Evolutionary conservation across 2,113 vertebrate genomes (phyloP), one percentile per base, ranked within the genome.

Genomic region (Eleginops maclovinus): DNA sequence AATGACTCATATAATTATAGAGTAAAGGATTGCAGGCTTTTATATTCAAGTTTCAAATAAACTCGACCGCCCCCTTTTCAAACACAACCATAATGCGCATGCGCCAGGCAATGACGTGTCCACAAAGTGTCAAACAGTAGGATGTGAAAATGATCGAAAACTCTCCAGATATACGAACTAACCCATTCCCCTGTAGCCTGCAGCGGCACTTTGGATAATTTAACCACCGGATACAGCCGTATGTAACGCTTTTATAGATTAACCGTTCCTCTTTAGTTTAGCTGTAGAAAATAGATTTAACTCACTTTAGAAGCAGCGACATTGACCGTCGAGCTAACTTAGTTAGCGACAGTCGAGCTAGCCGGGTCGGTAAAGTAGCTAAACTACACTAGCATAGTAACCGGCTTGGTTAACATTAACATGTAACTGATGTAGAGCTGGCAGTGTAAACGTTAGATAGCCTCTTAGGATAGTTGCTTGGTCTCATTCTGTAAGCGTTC

Each of bases 61-160:
- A 44, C 17, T 4, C 14, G 3, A 36, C 22, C 15, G 58, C 8
- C 12, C 16, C 2, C 36, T 50, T 26, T 69, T 15, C 72, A 83
- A 87, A 81, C 31, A 0, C 0, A 0, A 8, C 19, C 2, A 0
- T 1, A 63, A 2, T 83, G 77, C 91, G 91, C 91, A 88, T 89
- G 92, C 87, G 91, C 66, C 0, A 0, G 4, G 22, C 3, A 0
- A 65, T 92, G 89, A 91, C 91, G 91, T 67, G 89, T 85, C 85
- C 47, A 43, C 4, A 71, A 53, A 60, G 84, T 85, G 91, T 92
- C 91, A 88, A 87, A 79, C 71, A 61, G 75, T 75, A 53, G 73
- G 87, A 87, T 73, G 88, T 70, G 1, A 76, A 85, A 62, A 80
- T 65, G 74, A 89, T 4, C 68, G 54, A 41, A 75, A 84, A 73